A percentile compares a stretch with the other conserved stretches of the same genome.
Evolutionary conservation across 2,113 vertebrate species (phyloP).

Genomic region (Micromys minutus): DNA sequence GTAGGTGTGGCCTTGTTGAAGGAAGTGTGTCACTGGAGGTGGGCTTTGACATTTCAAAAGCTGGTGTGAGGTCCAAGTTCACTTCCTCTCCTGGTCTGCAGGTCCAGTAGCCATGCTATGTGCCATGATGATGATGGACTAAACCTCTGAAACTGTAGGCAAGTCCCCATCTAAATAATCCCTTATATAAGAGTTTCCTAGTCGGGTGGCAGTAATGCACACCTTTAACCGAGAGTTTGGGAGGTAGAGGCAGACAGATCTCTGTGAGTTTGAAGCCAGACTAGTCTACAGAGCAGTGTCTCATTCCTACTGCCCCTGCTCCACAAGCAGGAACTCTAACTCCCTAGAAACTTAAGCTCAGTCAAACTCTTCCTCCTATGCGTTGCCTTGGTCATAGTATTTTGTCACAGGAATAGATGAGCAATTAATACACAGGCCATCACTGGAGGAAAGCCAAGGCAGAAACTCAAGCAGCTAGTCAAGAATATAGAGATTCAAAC

Average conservation of each 20-base stretch:
- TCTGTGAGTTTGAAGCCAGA: background rate
- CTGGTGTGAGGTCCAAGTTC: background rate
- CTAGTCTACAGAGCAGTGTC: background rate
- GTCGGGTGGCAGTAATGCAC: too few relatives aligned
- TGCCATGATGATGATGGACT: background rate
- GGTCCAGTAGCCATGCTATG: background rate
- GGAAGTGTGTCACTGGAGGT: background rate
- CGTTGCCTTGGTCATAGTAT: background rate
- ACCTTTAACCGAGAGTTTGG: background rate
- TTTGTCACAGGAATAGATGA: background rate
- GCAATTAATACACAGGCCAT: background rate
- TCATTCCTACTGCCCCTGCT: background rate
- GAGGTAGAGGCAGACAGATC: background rate
- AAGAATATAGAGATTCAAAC: background rate
- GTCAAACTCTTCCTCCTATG: background rate
- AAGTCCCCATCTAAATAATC: background rate
- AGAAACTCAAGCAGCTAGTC: background rate
- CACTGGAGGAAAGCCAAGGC: background rate
- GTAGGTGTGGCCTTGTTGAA: background rate
- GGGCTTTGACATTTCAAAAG: background rate
- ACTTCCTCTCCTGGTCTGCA: background rate
- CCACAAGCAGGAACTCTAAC: background rate
- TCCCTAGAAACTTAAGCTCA: background rate
- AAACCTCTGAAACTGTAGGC: background rate
- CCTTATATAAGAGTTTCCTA: background rate